Base-by-base conservation (phyloP, 2,113 vertebrate genomes). In the Onychostruthus taczanowskii region DNA sequence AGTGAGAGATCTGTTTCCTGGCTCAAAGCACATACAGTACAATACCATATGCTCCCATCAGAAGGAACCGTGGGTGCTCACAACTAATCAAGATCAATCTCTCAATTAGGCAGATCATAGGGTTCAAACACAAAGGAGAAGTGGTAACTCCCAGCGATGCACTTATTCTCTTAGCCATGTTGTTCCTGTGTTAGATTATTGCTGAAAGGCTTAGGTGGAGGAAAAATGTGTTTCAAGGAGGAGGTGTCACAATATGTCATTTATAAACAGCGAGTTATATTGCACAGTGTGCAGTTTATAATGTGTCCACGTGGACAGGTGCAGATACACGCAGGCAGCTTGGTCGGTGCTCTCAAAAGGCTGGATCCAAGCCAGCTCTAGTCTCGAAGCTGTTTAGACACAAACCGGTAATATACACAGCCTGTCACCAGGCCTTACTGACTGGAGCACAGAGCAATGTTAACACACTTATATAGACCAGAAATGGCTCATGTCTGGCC, bases 31-130 rank as follows among this genome's bases (percentile, higher is more conserved):
- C 55, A 19, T 59, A 59, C 73, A 92, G 80, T 74, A 82, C 95
- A 94, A 81, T 86, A 92, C 95, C 94, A 97, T 94, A 94, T 95
- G 92, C 87, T 96, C 82, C 78, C 94, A 95, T 95, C 95, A 91
- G 85, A 90, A 93, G 79, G 35, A 93, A 87, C 93, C 2, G 16
- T 93, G 87, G 93, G 92, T 83, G 92, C 95, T 91, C 72, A 66
- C 90, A 59, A 90, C 94, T 89, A 90, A 80, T 93, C 90, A 90
- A 93, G 87, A 96, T 93, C 94, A 90, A 47, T 90, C 93, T 95
- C 91, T 90, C 94, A 94, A 90, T 93, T 93, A 91, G 70, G 90
- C 91, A 94, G 70, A 95, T 94, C 91, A 83, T 11, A 95, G 69
- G 68, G 92, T 93, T 97, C 87, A 96, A 91, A 80, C 83, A 91